Evolutionary conservation across 2,888 invertebrate genomes (phyloP).

Genomic region (Platypus cylindrus): DNA sequence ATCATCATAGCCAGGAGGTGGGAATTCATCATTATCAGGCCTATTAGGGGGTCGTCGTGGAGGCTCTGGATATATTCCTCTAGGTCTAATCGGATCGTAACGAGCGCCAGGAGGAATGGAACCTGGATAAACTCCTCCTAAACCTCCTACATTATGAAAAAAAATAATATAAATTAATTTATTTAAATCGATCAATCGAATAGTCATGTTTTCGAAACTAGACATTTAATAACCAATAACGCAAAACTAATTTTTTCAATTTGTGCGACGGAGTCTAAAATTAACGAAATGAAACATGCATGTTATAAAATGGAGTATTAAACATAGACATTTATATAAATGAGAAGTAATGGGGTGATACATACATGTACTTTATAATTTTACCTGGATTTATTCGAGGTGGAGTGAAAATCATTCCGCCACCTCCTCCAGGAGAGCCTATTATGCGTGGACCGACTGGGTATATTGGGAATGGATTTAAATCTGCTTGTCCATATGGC

Average conservation of each 20-base stretch:
- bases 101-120: slow-evolving; percentile 66
- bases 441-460: slow-evolving; percentile 26
- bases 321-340: no score
- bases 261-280: no score
- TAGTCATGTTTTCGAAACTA: no score
- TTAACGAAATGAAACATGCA: no score
- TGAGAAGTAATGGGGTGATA: slow-evolving; percentile 1
- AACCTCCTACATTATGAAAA: slow-evolving; percentile 4
- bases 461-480: slow-evolving; percentile 56
- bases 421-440: slow-evolving; percentile 31
- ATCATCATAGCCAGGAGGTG: slow-evolving; percentile 62
- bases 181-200: no score
- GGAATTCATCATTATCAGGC: slow-evolving; percentile 62
- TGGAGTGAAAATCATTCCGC: slow-evolving; percentile 70
- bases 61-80: slow-evolving; percentile 33
- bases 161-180: no score
- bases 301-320: no score
- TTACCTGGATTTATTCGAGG: slow-evolving; percentile 28
- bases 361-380: not conserved
- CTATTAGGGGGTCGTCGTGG: slow-evolving; percentile 29
- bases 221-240: no score
- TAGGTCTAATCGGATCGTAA: slow-evolving; percentile 75
- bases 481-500: slow-evolving; percentile 54
- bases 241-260: no score
- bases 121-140: slow-evolving; percentile 34